A percentile compares a stretch with the other conserved stretches of the same genome.
phyloP scores from a whole-genome alignment of 2,797 vertebrate genomes.

The Erpetoichthys calabaricus region DNA sequence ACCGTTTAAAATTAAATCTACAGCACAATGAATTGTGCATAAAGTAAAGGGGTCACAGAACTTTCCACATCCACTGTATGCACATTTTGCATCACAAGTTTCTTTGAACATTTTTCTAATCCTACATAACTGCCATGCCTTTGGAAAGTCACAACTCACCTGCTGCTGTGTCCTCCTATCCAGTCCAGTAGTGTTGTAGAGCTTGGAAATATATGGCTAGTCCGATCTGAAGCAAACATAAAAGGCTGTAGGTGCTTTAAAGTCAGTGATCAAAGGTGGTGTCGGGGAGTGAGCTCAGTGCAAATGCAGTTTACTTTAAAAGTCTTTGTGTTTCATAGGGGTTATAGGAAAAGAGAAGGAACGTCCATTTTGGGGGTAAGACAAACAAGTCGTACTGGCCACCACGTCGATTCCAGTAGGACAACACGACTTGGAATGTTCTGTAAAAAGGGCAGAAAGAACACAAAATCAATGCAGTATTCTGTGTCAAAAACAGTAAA shows the following conservation, averaged over 20 bases:
- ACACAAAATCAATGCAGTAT: background rate
- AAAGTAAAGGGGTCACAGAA: too few relatives aligned
- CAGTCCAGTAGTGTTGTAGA: conserved; percentile 9
- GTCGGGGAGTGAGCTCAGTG: conserved; percentile 6
- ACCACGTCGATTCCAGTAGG: conserved; percentile 3
- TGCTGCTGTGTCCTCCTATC: conserved; percentile 6
- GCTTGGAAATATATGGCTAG: conserved; percentile 16
- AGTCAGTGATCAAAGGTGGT: conserved; percentile 10
- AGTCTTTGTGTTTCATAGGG: conserved; percentile 13
- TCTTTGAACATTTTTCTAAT: too few relatives aligned
- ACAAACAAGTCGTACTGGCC: conserved; percentile 6
- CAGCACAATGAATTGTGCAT: too few relatives aligned
- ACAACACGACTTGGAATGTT: conserved; percentile 6
- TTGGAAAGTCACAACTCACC: conserved; percentile 12
- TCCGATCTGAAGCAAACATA: conserved; percentile 10
- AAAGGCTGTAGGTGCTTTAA: conserved; percentile 19
- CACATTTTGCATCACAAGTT: too few relatives aligned
- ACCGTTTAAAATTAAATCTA: too few relatives aligned
- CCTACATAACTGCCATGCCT: too few relatives aligned
- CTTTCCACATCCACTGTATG: too few relatives aligned
- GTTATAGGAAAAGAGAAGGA: conserved; percentile 11
- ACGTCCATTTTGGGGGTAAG: conserved; percentile 9
- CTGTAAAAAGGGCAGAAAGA: conserved; percentile 3
- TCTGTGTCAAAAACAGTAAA: too few relatives aligned
- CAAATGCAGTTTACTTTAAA: conserved; percentile 11